These are phyloP conservation scores for Nerophis lumbriciformis DNA, from an alignment of 2,113 vertebrate genomes.

Conservation along the genomic window DNA sequence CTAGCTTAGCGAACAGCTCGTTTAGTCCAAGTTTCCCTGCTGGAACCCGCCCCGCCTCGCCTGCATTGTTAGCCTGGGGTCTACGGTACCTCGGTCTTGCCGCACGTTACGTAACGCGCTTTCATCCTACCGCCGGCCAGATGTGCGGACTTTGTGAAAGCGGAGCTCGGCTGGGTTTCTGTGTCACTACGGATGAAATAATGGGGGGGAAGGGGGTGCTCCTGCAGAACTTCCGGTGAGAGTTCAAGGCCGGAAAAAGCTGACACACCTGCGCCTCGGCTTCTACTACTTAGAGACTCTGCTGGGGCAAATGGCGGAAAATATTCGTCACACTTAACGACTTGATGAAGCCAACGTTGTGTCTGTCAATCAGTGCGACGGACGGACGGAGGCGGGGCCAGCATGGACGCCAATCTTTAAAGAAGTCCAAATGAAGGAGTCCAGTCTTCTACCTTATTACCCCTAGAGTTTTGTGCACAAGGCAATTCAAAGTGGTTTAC, in stretches of 20 bases:
- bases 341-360: not conserved
- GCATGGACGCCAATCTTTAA: not conserved
- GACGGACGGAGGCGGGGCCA: not conserved
- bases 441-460: too few species aligned
- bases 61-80: not conserved
- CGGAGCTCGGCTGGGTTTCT: slow-evolving; percentile 27
- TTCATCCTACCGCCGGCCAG: slow-evolving; percentile 28
- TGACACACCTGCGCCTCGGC: not conserved
- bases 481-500: too few species aligned
- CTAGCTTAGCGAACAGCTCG: slow-evolving; percentile 53
- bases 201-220: not conserved
- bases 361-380: not conserved
- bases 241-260: slow-evolving; percentile 15
- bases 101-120: slow-evolving; percentile 17
- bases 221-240: slow-evolving; percentile 10
- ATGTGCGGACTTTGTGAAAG: slow-evolving; percentile 56
- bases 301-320: slow-evolving; percentile 5
- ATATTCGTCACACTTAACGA: not conserved
- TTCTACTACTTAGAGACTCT: not conserved
- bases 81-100: not conserved
- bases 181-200: not conserved
- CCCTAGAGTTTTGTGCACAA: too few species aligned
- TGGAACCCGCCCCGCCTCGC: not conserved
- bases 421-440: too few species aligned
- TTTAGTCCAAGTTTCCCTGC: slow-evolving; percentile 45